Base-by-base conservation (phyloP, 2,888 invertebrate genomes). In the Epirrita christyi region DNA sequence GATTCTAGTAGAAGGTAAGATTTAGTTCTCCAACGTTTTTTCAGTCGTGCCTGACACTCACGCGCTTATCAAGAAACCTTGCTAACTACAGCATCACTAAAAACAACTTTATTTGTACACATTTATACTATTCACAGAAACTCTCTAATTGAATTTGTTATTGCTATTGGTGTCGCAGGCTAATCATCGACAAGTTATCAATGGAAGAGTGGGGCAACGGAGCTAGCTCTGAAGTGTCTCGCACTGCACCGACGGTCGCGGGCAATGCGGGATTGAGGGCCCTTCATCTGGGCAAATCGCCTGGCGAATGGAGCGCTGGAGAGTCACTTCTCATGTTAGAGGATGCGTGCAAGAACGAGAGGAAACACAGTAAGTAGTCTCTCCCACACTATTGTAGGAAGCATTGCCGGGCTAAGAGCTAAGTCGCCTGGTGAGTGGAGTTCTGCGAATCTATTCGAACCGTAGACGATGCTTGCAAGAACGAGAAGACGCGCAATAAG, bases 291-390 rank as follows among this genome's bases (percentile, higher is more conserved):
- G 88, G 89, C 72, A 92, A 92, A 76, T 88, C 90, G 49, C 85
- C 87, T 1, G 88, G 89, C 61, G 90, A 89, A 74, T 92, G 92
- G 92, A 91, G 89, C 72, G 91, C 87, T 11, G 88, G 88, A 14
- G 91, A 92, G 70, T 85, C 89, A 45, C 81, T 92, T 58, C 89
- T 92, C 51, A 92, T 92, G 91, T 73, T 92, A 0, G 91, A 88
- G 50, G 92, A 91, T 65, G 88, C 88, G 0, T 92, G 92, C 80
- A 91, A 90, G 75, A 90, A 92, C 67, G 88, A 86, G 64, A 75
- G 90, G 52, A 91, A 91, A 68, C 91, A 91, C 61, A 90, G 90
- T 91, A 44, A 65, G 86, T 80, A 7, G 4, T 10, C 15, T 21
- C 44, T 34, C 2, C 5, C 37, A n/a, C n/a, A n/a, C 6, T 21